Percentiles rank a stretch among this genome's conserved stretches.
phyloP scores from a whole-genome alignment of 2,113 vertebrate species.

The Arenaria interpres region DNA sequence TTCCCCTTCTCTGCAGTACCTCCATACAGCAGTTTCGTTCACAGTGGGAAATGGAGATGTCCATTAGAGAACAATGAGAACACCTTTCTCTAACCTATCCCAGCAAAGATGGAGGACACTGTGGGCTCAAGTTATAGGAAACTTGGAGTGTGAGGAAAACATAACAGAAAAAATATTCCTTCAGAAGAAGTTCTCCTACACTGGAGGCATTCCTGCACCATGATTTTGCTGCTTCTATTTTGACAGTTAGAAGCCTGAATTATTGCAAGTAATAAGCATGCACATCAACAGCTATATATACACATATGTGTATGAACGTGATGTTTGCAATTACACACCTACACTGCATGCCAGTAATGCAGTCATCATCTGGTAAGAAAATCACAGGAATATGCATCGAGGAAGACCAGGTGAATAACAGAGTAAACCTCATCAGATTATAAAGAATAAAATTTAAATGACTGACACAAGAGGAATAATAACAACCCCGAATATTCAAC shows the following conservation, averaged over 20 bases:
- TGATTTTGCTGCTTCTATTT: background rate
- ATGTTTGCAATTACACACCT: background rate
- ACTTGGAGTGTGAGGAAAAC: background rate
- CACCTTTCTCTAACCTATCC: background rate
- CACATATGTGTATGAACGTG: background rate
- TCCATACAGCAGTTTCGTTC: background rate
- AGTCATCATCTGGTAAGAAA: background rate
- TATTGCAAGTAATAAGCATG: background rate
- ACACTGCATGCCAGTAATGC: background rate
- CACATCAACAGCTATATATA: background rate
- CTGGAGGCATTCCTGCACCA: background rate
- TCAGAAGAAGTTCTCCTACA: background rate
- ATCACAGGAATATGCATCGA: background rate
- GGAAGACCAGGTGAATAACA: background rate
- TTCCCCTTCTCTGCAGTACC: background rate
- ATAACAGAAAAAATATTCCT: background rate
- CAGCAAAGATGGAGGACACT: background rate
- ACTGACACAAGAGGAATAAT: background rate
- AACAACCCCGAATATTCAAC: background rate
- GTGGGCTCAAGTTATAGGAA: background rate
- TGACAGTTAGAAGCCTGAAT: background rate
- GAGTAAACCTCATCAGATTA: background rate
- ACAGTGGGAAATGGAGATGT: background rate
- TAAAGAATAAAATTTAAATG: background rate
- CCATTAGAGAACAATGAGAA: background rate